phyloP scores from a whole-genome alignment of 1,140 invertebrate genomes.

The Neoseiulus cucumeris region DNA sequence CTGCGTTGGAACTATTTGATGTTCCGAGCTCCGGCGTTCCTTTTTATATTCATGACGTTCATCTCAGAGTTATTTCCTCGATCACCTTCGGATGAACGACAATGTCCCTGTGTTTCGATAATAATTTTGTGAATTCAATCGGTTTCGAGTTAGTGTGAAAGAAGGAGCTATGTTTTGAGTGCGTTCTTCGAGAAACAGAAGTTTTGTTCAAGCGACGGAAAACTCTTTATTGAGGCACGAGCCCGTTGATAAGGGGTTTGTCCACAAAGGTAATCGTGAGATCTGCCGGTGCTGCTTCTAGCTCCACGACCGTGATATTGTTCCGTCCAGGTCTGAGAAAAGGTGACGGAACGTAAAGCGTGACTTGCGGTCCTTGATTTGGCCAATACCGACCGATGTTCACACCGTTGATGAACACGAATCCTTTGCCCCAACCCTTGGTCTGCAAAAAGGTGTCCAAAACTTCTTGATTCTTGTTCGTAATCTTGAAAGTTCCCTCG shows the following conservation, averaged over 20 bases:
- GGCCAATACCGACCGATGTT: constrained; percentile 40
- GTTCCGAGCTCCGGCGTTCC: too few species aligned
- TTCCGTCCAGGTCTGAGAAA: constrained; percentile 14
- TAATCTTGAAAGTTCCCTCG: constrained; percentile 11
- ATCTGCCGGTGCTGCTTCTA: background rate
- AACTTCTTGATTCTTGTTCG: background rate
- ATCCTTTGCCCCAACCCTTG: constrained; percentile 25
- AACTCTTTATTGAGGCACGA: background rate
- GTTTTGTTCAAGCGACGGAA: too few species aligned
- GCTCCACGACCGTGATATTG: constrained; percentile 14
- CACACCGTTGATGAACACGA: constrained; percentile 43
- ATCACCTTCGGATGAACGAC: too few species aligned
- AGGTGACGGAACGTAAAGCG: constrained; percentile 34
- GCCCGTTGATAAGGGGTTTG: background rate
- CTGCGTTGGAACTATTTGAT: too few species aligned
- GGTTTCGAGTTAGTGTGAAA: too few species aligned
- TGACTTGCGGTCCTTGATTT: constrained; percentile 34
- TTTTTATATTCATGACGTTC: too few species aligned
- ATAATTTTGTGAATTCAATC: too few species aligned
- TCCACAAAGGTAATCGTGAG: background rate
- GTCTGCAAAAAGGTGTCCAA: constrained; percentile 16
- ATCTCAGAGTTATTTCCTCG: too few species aligned
- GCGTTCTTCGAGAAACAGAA: too few species aligned
- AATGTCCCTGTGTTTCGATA: too few species aligned
- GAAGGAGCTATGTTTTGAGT: too few species aligned